Conservation (phyloP, 1,140 invertebrate species). For the Chionoecetes opilio region DNA sequence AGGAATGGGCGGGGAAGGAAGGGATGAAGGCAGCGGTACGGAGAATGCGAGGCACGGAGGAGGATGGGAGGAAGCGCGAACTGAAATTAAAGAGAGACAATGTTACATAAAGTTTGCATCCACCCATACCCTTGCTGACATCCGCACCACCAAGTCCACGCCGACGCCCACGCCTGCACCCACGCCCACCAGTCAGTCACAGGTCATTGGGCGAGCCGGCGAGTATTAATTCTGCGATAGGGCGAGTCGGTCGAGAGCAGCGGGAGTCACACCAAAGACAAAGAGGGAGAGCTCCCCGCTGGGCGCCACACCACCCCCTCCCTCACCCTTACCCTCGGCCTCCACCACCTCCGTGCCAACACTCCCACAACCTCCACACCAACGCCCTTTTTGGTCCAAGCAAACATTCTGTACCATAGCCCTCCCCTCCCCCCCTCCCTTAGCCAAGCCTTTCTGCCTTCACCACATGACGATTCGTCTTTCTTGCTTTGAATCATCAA, state of each 20-base stretch:
- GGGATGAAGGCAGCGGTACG: background rate
- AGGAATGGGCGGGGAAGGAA: conserved; percentile 8
- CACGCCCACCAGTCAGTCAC: conserved; percentile 67
- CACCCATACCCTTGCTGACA: conserved; percentile 6
- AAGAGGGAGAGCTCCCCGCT: conserved; percentile 64
- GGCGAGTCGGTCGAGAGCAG: conserved; percentile 59
- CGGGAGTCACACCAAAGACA: conserved; percentile 76
- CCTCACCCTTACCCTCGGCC: no score
- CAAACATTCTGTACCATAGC: background rate
- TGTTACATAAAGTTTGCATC: background rate
- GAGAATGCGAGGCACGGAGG: background rate
- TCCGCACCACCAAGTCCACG: background rate
- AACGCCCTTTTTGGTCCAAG: background rate
- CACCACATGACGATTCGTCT: conserved; percentile 6
- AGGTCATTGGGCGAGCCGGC: conserved; percentile 57
- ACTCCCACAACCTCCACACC: background rate
- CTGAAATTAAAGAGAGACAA: conserved; percentile 6
- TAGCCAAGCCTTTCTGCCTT: background rate
- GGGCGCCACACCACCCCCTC: no score
- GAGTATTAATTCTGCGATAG: conserved; percentile 72
- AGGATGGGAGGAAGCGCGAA: conserved; percentile 24
- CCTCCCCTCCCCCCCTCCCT: background rate
- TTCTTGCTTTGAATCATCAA: conserved; percentile 33
- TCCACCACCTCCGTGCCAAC: background rate
- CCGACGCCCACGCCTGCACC: conserved; percentile 8